Evolutionary conservation across 2,888 invertebrate genomes (phyloP).

Genomic region (Acanthosoma haemorrhoidale): DNA sequence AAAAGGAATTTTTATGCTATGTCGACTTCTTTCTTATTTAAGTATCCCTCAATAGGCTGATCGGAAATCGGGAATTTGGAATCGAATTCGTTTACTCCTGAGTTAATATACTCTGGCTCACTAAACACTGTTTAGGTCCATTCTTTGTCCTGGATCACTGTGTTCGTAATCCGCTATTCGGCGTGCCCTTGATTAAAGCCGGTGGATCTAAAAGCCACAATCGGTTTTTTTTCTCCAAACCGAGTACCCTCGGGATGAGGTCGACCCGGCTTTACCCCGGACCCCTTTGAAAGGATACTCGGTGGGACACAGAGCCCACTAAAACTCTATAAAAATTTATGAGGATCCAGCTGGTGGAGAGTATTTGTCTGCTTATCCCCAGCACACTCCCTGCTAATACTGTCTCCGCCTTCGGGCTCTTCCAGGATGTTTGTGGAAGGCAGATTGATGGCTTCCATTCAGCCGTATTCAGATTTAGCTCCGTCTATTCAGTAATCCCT

Average conservation of each 20-base stretch:
- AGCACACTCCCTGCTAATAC: neutral
- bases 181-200: neutral
- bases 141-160: too few relatives aligned
- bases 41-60: too few relatives aligned
- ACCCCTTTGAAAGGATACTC: neutral
- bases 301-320: neutral
- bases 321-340: slow-evolving; percentile 27
- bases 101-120: too few relatives aligned
- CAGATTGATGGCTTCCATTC: slow-evolving; percentile 1
- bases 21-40: too few relatives aligned
- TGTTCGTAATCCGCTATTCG: too few relatives aligned
- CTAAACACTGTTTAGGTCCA: too few relatives aligned
- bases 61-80: too few relatives aligned
- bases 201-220: neutral
- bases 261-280: neutral
- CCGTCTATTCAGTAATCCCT: neutral
- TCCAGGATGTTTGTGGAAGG: neutral
- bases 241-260: neutral
- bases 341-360: neutral
- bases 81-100: too few relatives aligned
- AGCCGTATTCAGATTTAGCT: slow-evolving; percentile 9
- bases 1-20: too few relatives aligned
- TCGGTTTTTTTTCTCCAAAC: neutral
- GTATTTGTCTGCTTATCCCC: slow-evolving; percentile 23
- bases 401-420: neutral